Evolutionary conservation across 2,113 vertebrate species (phyloP), one percentile per base, ranked within the genome.

Genomic region (Podiceps cristatus): DNA sequence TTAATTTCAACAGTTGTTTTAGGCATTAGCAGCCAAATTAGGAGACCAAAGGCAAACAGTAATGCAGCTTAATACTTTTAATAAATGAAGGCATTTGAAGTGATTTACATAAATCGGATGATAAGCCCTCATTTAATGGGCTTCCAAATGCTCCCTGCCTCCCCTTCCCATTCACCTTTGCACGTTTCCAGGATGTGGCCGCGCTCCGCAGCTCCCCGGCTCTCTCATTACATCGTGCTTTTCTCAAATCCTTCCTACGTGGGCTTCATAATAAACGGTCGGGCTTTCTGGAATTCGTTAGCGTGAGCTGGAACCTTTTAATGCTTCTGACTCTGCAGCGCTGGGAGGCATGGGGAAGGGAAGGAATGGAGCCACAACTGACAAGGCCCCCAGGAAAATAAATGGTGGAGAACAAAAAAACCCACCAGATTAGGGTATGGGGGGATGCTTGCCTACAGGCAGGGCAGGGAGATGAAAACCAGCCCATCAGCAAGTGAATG

Each of bases 1-100:
- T 96, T 97, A 96, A 93, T 95, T 97, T 95, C 94, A 96, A 64
- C 90, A 74, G 90, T 95, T 83, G 94, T 80, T 82, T 95, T 86
- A 86, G 72, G 40, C 90, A 89, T 96, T 95, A 96, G 94, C 86
- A 95, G 84, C 92, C 79, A 92, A 95, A 95, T 95, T 69, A 95
- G 73, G 56, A 87, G 88, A 95, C 93, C 86, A 77, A 83, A 97
- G 81, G 67, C 92, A 96, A 92, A 83, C 90, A 73, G 88, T 94
- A 94, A 95, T 92, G 79, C 60, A 13, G 90, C 71, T 88, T 88
- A 90, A 90, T 92, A 94, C 88, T 97, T 95, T 52, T 55, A 96
- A 95, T 96, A 96, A 95, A 86, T 84, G 94, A 88, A 97, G 86
- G 86, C 79, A 60, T 97, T 77, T 93, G 82, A 84, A 95, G 71